Evolutionary conservation across 2,888 invertebrate species (phyloP), one percentile per base, ranked within the genome.

Genomic region (Drosophila atripex): DNA sequence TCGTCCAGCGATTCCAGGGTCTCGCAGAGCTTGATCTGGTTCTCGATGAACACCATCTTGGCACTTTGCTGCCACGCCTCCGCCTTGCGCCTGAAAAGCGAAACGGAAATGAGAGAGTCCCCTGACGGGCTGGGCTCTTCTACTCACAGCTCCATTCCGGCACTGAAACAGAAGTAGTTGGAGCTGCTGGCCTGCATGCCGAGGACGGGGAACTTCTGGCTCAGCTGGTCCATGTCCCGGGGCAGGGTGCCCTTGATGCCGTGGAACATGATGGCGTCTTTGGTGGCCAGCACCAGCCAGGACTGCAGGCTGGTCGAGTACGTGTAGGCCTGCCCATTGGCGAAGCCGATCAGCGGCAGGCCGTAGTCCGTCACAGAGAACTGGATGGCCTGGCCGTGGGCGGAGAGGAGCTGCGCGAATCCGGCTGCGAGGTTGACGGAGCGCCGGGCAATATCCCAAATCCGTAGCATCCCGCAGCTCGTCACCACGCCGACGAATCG

Each of bases 241-340:
- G 92, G 92, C 68, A 92, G 87, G 0, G 91, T 90, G 14, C 93
- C 88, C 25, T 90, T 89, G 1, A 93, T 90, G 32, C 93, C 93
- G 46, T 92, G 90, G 59, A 92, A 90, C 71, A 92, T 91, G 41
- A 93, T 90, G 3, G 93, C 93, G 90, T 93, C 93, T 59, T 92
- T 90, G 14, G 93, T 93, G 90, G 93, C 93, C 88, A 93, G 73
- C 80, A 90, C 85, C 89, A 92, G 75, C 97, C 96, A 95, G 5
- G 95, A 93, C 84, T 94, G 94, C 86, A 98, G 93, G 86, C 95
- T 95, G 75, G 94, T 93, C 78, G 95, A 95, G 90, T 95, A 98
- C 63, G 96, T 95, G 88, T 96, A 98, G 2, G 97, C 96, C 89
- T 95, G 95, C 23, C 97, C 97, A 89, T 95, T 97, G 32, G 95